Base-by-base conservation (phyloP, 2,113 vertebrate species). In the Macquaria australasica region DNA sequence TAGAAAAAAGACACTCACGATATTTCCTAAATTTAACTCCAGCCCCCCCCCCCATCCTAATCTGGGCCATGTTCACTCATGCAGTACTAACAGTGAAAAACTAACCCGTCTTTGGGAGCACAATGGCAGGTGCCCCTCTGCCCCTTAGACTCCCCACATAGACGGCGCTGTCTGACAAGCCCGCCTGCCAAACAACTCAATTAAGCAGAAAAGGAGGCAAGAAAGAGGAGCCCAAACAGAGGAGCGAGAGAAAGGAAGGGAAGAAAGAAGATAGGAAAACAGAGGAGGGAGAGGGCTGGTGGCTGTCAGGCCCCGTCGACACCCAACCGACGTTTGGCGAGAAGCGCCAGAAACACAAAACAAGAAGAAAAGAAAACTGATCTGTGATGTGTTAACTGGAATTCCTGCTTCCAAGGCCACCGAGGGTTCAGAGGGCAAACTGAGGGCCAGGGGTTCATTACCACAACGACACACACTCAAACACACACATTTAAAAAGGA, bases 101-200 rank as follows among this genome's bases (percentile, higher is more conserved):
- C 92, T 96, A 95, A 96, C 95, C 95, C 94, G 88, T 95, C 95
- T 92, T 90, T 76, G 67, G 64, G 77, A 82, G 71, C 91, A 96
- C 95, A 96, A 96, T 94, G 90, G 86, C 53, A 69, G 89, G 45
- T 58, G 76, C 89, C 93, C 90, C 83, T 81, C 84, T 45, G 79
- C 81, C 89, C 91, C 87, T 72, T 64, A 82, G 95, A 96, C 96
- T 95, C 95, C 95, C 95, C 95, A 96, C 95, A 94, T 94, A 91
- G 95, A 93, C 89, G 81, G 76, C 63, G 73, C 88, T 80, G 94
- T 94, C 93, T 93, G 94, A 96, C 94, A 92, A 94, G 94, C 94
- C 94, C 68, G 94, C 93, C 95, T 95, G 94, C 95, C 94, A 95
- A 95, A 96, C 94, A 95, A 96, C 95, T 96, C 94, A 96, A 96